Conservation (phyloP, 2,888 invertebrate genomes). For the Stegophylla sp. region DNA sequence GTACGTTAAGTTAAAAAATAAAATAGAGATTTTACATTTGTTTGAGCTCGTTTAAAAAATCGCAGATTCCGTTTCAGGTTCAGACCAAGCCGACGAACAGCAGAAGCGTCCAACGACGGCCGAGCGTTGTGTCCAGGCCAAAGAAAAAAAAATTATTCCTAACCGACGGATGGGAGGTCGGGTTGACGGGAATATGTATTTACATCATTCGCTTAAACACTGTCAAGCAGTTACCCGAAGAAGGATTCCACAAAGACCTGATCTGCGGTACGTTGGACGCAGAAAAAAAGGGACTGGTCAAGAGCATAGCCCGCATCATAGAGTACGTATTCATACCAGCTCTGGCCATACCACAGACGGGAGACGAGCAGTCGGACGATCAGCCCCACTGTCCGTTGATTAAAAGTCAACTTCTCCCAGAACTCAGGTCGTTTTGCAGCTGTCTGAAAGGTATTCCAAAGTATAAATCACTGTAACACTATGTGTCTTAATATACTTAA, state of each 20-base stretch:
- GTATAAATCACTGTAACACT: too few species aligned
- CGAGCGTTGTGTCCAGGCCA: constrained; percentile 19
- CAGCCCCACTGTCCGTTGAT: constrained; percentile 80
- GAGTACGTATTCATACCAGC: constrained; percentile 91
- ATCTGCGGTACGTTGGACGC: constrained; percentile 81
- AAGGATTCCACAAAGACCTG: constrained; percentile 82
- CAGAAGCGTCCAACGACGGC: constrained; percentile 16
- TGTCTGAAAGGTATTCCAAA: constrained; percentile 72
- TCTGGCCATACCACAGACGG: constrained; percentile 76
- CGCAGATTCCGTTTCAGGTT: neutral
- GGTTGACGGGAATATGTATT: constrained; percentile 82
- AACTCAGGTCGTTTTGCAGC: constrained; percentile 84
- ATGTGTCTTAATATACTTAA: too few species aligned
- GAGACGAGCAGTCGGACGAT: constrained; percentile 68
- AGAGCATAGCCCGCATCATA: constrained; percentile 85
- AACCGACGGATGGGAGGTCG: constrained; percentile 83
- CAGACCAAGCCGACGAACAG: constrained; percentile 21
- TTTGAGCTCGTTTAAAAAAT: too few species aligned
- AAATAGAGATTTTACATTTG: too few species aligned
- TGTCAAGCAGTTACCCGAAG: constrained; percentile 85
- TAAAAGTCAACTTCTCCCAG: constrained; percentile 82
- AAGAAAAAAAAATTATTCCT: constrained; percentile 80
- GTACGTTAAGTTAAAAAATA: too few species aligned
- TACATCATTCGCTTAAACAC: constrained; percentile 84
- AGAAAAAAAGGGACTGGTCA: constrained; percentile 79